Base-by-base conservation (phyloP, 2,797 vertebrate species). In the Yasuhikotakia modesta region DNA sequence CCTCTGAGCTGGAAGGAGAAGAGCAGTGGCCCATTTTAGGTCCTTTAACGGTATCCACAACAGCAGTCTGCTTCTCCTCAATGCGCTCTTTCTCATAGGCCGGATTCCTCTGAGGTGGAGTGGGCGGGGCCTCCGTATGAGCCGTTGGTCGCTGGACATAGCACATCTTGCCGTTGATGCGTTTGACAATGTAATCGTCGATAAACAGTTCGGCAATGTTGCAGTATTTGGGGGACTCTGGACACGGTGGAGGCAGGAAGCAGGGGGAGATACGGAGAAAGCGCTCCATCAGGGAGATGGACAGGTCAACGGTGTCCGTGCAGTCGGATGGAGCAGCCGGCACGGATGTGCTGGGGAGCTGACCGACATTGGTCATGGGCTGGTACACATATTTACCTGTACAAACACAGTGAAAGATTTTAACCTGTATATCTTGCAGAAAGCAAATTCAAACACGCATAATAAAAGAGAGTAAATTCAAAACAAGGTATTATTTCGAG, bases 111-210 rank as follows among this genome's bases (percentile, higher is more conserved):
- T 85, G 78, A 12, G 24, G 58, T 0, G 90, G 76, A 0, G 48
- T 84, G 64, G 90, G 89, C 0, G 88, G 89, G 32, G 92, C 88
- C 0, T 91, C 91, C 17, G 89, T 53, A 0, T 93, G 87, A 4
- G 92, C 92, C 0, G 87, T 91, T 64, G 96, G 95, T 64, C 95
- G 92, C 91, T 99, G 97, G 76, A 99, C 96, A 0, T 99, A 99
- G 88, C 97, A 99, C 97, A 99, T 98, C 92, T 98, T 99, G 45
- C 97, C 97, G 0, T 98, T 98, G 86, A 99, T 98, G 87, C 97
- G 96, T 76, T 97, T 98, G 57, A 99, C 96, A 0, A 97, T 94
- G 86, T 98, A 99, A 91, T 95, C 96, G 75, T 99, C 96, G 61
- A 97, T 93, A 82, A 99, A 99, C 72, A 98, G 96, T 86, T 98